Base-by-base conservation (phyloP, 2,888 invertebrate genomes). In the Harpagoxenus sublaevis region DNA sequence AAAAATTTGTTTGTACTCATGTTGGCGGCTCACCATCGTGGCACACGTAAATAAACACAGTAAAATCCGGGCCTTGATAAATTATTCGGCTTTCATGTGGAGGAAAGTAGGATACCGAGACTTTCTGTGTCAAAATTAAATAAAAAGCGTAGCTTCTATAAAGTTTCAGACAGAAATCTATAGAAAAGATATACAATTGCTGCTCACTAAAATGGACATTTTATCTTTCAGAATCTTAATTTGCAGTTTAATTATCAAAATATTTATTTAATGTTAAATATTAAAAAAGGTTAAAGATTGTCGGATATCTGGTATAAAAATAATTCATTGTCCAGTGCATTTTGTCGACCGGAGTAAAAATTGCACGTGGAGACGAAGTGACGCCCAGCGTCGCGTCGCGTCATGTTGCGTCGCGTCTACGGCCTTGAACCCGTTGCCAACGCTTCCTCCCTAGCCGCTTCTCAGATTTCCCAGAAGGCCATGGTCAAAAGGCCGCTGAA, bases 341-440 rank as follows among this genome's bases (percentile, higher is more conserved):
- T 70, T 70, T 35, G 12, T 31, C 66, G 66, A 18, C 2, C 28
- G 23, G 39, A 62, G 35, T 48, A 57, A 81, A 68, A 35, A 23
- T 60, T 66, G 57, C 90, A 89, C 89, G 91, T 91, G 91, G 91
- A 94, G 92, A 93, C 92, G 77, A 86, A 90, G 82, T 83, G 93
- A 89, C 93, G 93, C 92, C 92, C 75, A 65, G 23, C 53, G 53
- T 23, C 73, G 84, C 88, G 90, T 83, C 84, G 53, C 35, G 51
- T 68, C 45, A 57, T 45, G 70, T 42, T 31, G 66, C 68, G 71
- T 87, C 90, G 92, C 90, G 92, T 90, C 92, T 91, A 31, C 88
- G 92, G 86, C 93, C 94, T 94, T 94, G 94, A 94, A 94, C 93
- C 92, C 91, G 88, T 87, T 81, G 83, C 74, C 79, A 71, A 81